Evolutionary conservation across 2,888 invertebrate species (phyloP).

Genomic region (Stenchaetothrips biformis): DNA sequence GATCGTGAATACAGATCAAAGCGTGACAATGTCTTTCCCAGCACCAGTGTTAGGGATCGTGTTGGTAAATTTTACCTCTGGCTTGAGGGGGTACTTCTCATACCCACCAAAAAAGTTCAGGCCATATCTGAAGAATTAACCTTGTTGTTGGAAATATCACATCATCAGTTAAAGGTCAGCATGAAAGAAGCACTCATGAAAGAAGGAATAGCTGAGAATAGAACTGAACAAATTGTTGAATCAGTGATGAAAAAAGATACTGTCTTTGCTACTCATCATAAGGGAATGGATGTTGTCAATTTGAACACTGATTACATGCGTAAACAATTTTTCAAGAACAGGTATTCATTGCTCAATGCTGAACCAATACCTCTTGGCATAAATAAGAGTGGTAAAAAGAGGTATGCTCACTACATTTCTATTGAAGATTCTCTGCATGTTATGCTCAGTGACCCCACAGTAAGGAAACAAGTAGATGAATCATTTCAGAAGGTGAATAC

Average conservation of each 20-base stretch:
- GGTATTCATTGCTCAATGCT: not conserved
- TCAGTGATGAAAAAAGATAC: not conserved
- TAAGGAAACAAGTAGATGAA: not conserved
- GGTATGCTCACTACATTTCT: not conserved
- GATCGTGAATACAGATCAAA: too few relatives aligned
- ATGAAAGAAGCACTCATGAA: not conserved
- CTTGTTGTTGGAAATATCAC: not conserved
- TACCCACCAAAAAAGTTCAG: not conserved
- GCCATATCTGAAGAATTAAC: not conserved
- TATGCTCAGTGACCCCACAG: not conserved
- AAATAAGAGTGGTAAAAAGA: not conserved
- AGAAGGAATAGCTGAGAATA: not conserved
- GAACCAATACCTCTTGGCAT: not conserved
- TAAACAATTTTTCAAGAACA: not conserved
- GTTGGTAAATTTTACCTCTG: not conserved
- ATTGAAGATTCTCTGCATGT: not conserved
- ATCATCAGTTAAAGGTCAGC: not conserved
- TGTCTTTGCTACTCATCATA: not conserved
- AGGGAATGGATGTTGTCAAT: not conserved
- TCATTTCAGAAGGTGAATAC: not conserved
- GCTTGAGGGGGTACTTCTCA: not conserved
- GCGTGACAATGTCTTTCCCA: not conserved
- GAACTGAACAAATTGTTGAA: not conserved
- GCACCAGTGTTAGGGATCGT: not conserved
- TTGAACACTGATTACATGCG: not conserved